These are phyloP conservation scores for Mythimna ferrago DNA, from an alignment of 2,888 invertebrate species.

Conservation along the genomic window DNA sequence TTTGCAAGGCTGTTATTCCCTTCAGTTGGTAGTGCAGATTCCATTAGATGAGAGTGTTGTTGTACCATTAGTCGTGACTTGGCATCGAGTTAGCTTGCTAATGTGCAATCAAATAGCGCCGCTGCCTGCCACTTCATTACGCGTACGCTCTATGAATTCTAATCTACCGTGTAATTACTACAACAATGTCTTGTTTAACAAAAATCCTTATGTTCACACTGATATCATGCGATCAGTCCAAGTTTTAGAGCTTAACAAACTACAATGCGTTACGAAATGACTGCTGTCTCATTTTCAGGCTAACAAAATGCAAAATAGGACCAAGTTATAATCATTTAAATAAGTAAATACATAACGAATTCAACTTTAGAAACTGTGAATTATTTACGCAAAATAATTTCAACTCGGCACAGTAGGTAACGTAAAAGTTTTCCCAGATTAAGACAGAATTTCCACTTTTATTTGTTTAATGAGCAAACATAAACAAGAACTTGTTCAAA, in stretches of 20 bases:
- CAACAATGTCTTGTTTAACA: conserved; percentile 69
- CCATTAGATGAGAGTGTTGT: conserved; percentile 74
- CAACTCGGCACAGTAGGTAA: conserved; percentile 68
- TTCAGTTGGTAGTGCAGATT: conserved; percentile 55
- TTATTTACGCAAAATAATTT: conserved; percentile 72
- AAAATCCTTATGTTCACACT: conserved; percentile 36
- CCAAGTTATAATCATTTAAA: conserved; percentile 61
- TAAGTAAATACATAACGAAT: conserved; percentile 63
- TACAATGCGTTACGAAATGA: neutral
- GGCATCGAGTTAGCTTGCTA: conserved; percentile 86
- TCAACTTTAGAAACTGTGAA: conserved; percentile 64
- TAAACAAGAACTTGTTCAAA: conserved; percentile 90
- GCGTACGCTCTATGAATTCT: conserved; percentile 85
- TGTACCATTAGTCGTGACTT: conserved; percentile 86
- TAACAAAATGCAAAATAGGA: conserved; percentile 49
- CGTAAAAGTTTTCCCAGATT: conserved; percentile 80
- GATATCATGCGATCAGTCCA: neutral
- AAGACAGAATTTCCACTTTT: conserved; percentile 85
- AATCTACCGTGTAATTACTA: conserved; percentile 80
- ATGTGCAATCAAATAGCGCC: conserved; percentile 86
- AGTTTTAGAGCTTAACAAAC: neutral
- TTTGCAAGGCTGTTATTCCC: conserved; percentile 52
- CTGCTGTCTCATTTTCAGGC: conserved; percentile 2
- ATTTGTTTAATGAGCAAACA: conserved; percentile 89
- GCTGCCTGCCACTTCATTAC: conserved; percentile 84